Evolutionary conservation across 2,113 vertebrate species (phyloP), one percentile per base, ranked within the genome.

Genomic region (Tyrannus savana): DNA sequence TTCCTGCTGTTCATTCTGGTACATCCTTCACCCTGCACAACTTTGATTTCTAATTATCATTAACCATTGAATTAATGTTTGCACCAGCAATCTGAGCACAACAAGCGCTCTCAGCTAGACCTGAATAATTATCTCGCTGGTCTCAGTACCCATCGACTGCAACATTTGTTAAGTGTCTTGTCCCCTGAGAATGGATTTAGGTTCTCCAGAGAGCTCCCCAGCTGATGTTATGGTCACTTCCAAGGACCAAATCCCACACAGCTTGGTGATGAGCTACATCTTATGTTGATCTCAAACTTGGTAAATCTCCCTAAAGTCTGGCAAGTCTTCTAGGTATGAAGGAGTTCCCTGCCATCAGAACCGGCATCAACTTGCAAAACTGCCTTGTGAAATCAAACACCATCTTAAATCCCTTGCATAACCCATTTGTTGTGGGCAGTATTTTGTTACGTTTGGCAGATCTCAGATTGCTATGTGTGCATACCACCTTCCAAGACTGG

Each of bases 341-440:
- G 4, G 30, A 67, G 25, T 41, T 66, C 37, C 17, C 31, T 79
- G 91, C n/a, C 17, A 22, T 49, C 22, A 30, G 27, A 52, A 64
- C 3, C 0, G 0, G 9, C 3, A 35, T 4, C 1, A 2, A 47
- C 23, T 27, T 58, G 7, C 14, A 90, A 72, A 82, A 42, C 8
- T n/a, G 12, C 14, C 28, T 55, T 52, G 21, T 50, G 27, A 68
- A 91, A 79, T 63, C 37, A 53, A 84, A 6, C 24, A 41, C 19
- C 7, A 9, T 44, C 37, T 74, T 35, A 56, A 67, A 71, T 60
- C 4, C 10, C 4, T 55, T 3, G 0, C 13, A n/a, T 22, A 44
- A 14, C 4, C 3, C 16, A 67, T 8, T 31, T 72, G 23, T 52
- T 44, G 5, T 59, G 71, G 3, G 69, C 31, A 31, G 15, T 24